phyloP scores from a whole-genome alignment of 2,797 vertebrate species.

The Notamacropus eugenii region DNA sequence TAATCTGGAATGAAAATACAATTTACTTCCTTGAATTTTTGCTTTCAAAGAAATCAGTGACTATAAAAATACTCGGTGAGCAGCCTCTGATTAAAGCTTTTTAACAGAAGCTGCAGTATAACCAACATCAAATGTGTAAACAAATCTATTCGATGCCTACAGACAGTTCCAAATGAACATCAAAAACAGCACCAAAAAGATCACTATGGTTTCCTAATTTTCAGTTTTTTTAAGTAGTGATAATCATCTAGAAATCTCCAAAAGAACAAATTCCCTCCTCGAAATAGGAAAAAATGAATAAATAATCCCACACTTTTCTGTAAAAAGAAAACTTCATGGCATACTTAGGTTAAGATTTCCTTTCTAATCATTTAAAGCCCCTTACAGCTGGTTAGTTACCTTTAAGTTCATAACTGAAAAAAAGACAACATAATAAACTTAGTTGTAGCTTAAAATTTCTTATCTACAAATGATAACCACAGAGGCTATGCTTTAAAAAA shows the following conservation, averaged over 20 bases:
- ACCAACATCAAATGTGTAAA: background rate
- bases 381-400: background rate
- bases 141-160: background rate
- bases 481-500: background rate
- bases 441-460: background rate
- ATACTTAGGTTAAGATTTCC: background rate
- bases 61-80: constrained; percentile 8
- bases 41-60: background rate
- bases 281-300: background rate
- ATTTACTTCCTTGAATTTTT: background rate
- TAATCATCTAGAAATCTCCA: background rate
- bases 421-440: background rate
- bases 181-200: background rate
- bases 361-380: background rate
- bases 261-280: background rate
- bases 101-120: background rate
- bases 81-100: background rate
- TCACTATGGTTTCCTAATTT: background rate
- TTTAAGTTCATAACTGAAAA: background rate
- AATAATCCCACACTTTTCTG: background rate
- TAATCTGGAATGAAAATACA: constrained; percentile 85
- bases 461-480: background rate
- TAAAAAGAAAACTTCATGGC: background rate
- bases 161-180: background rate
- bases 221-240: background rate